phyloP scores from a whole-genome alignment of 1,140 invertebrate species.

The Drosophila insularis region DNA sequence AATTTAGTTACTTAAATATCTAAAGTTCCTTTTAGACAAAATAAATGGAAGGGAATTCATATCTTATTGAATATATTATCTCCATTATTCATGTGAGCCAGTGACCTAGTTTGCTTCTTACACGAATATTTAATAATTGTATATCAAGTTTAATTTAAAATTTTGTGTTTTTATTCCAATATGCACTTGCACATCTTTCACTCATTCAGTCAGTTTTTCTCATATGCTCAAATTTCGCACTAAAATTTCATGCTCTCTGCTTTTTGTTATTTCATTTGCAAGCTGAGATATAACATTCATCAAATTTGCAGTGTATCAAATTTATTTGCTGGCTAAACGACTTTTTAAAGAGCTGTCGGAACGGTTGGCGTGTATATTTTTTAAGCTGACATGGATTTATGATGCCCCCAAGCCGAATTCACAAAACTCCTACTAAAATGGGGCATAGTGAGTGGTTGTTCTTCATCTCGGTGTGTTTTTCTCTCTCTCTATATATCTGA shows the following conservation, averaged over 20 bases:
- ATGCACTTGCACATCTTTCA: not conserved
- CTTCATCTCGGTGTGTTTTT: not conserved
- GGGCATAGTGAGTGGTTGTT: conserved; percentile 5
- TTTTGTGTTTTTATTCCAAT: not conserved
- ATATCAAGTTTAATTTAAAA: no score
- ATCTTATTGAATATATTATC: not conserved
- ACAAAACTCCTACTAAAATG: not conserved
- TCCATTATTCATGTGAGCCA: not conserved
- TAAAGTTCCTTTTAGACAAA: not conserved
- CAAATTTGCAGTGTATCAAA: conserved; percentile 58
- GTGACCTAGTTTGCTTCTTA: not conserved
- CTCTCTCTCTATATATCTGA: conserved; percentile 1
- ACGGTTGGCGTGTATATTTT: conserved; percentile 46
- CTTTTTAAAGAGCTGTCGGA: conserved; percentile 71
- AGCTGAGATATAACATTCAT: conserved; percentile 33
- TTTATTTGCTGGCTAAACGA: conserved; percentile 61
- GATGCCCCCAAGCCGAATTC: conserved; percentile 28
- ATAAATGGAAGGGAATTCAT: not conserved
- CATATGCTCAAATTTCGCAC: conserved; percentile 3
- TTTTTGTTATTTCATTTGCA: conserved; percentile 10
- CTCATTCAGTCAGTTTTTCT: not conserved
- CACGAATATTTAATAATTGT: no score
- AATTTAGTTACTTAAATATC: no score
- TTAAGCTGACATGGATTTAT: conserved; percentile 76
- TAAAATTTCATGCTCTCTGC: not conserved